A percentile compares a stretch with the other conserved stretches of the same genome.
phyloP scores from a whole-genome alignment of 2,113 vertebrate genomes.

The Prunella fulvescens region DNA sequence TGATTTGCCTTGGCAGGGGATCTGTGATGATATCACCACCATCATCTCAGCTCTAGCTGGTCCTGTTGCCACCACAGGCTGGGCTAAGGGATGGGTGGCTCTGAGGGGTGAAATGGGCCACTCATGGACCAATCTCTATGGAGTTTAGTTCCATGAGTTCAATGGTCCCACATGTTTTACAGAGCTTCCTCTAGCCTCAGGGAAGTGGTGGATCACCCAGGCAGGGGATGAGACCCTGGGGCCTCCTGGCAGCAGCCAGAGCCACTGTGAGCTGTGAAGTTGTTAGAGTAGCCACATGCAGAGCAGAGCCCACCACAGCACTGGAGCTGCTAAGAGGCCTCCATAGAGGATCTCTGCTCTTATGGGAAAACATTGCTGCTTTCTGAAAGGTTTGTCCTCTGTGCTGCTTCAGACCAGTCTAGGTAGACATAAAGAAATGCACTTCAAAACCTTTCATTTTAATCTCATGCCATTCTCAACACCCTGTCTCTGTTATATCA shows the following conservation, averaged over 20 bases:
- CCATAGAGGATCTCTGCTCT: not conserved
- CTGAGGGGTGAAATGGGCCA: accelerated
- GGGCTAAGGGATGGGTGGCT: not conserved
- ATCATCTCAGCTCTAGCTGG: not conserved
- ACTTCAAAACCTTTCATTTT: not conserved
- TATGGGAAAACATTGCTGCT: not conserved
- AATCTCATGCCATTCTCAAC: not conserved
- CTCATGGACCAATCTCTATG: not conserved
- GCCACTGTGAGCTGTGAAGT: not conserved
- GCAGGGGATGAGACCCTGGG: not conserved
- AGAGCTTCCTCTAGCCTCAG: not conserved
- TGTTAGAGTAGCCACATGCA: not conserved
- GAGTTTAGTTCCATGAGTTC: not conserved
- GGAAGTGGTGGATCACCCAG: not conserved
- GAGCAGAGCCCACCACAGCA: accelerated
- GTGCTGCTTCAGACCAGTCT: not conserved
- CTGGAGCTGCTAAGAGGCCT: not conserved
- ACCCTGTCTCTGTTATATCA: not conserved
- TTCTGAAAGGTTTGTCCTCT: not conserved
- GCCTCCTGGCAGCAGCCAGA: not conserved
- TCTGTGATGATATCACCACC: not conserved
- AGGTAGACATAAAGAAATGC: not conserved
- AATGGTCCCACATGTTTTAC: accelerated
- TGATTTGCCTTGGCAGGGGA: not conserved
- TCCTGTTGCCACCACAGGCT: not conserved